Evolutionary conservation across 2,113 vertebrate genomes (phyloP), one percentile per base, ranked within the genome.

Genomic region (Clarias batrachus): DNA sequence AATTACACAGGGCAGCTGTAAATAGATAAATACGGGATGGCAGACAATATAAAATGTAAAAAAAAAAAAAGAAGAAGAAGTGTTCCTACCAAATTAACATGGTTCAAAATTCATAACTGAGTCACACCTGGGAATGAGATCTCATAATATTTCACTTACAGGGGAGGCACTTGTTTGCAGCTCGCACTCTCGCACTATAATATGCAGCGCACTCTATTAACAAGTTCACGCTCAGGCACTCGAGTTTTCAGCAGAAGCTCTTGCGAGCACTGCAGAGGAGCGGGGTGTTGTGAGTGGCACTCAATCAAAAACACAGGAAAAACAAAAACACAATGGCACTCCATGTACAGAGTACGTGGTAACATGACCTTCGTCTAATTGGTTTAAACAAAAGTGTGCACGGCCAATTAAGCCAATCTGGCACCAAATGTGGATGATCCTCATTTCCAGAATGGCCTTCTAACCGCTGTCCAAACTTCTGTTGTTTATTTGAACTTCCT

Each of bases 281-380:
- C 62, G 16, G 76, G 87, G 77, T 56, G 82, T 70, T 73, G 81
- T 70, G 84, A 92, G 91, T 86, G 90, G 84, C 92, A 92, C 91
- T 93, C 90, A 89, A 91, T 92, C 83, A 90, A 86, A 89, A 85
- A 86, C 83, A 85, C 90, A 74, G 85, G 84, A 88, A 93, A 60
- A 92, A 92, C 90, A 92, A 91, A 92, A 88, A 89, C 82, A 90
- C 65, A 89, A 90, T 88, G 86, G 89, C 90, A 90, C 90, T 92
- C 86, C 33, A 91, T 88, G 76, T 52, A 79, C 56, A 81, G 86
- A 90, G 81, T 71, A 65, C 33, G 33, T 82, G 84, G 74, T 88
- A 81, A 62, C 71, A 83, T 87, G 86, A 91, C 89, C 89, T 91
- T 90, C 82, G 87, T 82, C 79, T 84, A 82, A 87, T 80, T 88